Base-by-base conservation (phyloP, 2,888 invertebrate species). In the Andrena praecox region DNA sequence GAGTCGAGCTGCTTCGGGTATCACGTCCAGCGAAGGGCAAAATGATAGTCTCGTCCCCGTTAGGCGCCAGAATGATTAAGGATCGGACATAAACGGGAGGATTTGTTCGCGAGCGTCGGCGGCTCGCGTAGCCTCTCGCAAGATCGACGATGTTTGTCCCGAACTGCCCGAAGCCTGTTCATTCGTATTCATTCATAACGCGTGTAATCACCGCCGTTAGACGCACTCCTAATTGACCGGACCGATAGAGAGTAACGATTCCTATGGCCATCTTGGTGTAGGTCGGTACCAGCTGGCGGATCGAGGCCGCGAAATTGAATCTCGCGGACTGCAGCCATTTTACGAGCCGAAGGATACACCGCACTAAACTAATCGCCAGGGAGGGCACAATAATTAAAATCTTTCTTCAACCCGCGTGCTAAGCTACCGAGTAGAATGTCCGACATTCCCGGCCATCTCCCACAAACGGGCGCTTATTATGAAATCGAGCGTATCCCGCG, bases 41-140 rank as follows among this genome's bases (percentile, higher is more conserved):
- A 80, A 70, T 77, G 48, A 76, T 63, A 63, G 67, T 27, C 29
- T n/a, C 50, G 68, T 81, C 64, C 62, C 77, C 63, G 81, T 84
- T 84, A 82, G 75, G 62, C 74, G 63, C 56, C 67, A 33, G 42
- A 60, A 74, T 84, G 84, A 84, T 84, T 74, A 84, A 81, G 52
- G 77, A 81, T 81, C 77, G 6, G 16, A 50, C 70, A 54, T 60
- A 69, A 68, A 62, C 71, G 70, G 27, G 66, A 7, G 24, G 62
- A 70, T 78, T 82, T 72, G 77, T 79, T 63, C 33, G 35, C 31
- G 73, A 29, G 35, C 5, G 68, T 73, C 62, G 12, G 12, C 54
- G 60, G 33, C 59, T 59, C 35, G 16, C 59, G 60, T 20, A n/a
- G 33, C 35, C 5, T 16, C 29, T n/a, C 20, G 71, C 10, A 35